Base-by-base conservation (phyloP, 2,888 invertebrate species). In the Hydrotaea diabolus region DNA sequence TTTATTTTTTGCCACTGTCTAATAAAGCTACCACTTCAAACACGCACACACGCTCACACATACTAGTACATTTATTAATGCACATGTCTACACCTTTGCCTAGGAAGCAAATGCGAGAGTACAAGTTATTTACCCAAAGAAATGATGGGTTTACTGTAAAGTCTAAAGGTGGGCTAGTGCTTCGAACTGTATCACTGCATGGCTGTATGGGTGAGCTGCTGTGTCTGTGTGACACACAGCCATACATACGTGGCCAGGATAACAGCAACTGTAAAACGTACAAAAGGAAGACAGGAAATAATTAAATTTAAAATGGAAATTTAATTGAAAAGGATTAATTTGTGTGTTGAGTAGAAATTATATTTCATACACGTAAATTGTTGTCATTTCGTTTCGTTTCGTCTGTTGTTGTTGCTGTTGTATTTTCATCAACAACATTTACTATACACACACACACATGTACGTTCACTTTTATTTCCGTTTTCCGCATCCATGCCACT, bases 271-370 rank as follows among this genome's bases (percentile, higher is more conserved):
- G 59, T 26, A 55, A 55, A 19, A 0, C 55, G 11, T 31, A 21
- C 23, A 57, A 79, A 57, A 31, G 9, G 74, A 71, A 84, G 80
- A 77, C 83, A 86, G 87, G 86, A 87, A 86, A 86, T 87, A 87
- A 88, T 88, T 88, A 88, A 87, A 88, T 86, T 87, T 85, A 87
- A 84, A 88, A 87, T 87, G 87, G 80, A 86, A 87, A 86, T 87
- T 87, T 87, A 87, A 88, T 88, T 88, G 87, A 86, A 88, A 86
- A 86, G 86, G 86, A 86, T 85, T 85, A 80, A 80, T 80, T 80
- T 78, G 76, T 76, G 76, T 80, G 31, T 57, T 43, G 11, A 49
- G 17, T 59, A 43, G 26, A 64, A 53, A 76, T 62, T 31, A 75
- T 62, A 62, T 36, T 55, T 72, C 23, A 49, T 49, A 59, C 5